Evolutionary conservation across 2,113 vertebrate species (phyloP).

Genomic region (Platysternon megacephalum): DNA sequence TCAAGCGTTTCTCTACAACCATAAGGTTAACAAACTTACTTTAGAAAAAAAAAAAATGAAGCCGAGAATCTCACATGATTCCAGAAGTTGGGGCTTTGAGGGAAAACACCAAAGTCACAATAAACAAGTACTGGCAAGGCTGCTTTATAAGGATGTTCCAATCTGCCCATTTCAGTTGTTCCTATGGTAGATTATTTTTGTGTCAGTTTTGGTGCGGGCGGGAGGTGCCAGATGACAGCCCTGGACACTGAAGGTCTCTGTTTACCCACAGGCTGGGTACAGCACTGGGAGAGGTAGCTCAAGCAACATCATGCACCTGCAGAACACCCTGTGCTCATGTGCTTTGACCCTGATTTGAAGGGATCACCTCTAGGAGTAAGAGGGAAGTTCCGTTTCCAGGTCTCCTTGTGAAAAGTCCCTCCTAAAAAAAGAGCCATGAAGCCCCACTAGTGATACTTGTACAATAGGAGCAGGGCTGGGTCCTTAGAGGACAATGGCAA

Average conservation of each 20-base stretch:
- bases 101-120: not conserved
- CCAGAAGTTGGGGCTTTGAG: slow-evolving; percentile 59
- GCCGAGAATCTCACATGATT: slow-evolving; percentile 56
- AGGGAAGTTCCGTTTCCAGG: not conserved
- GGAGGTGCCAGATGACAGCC: not conserved
- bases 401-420: not conserved
- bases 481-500: not conserved
- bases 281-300: not conserved
- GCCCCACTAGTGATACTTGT: not conserved
- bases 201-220: not conserved
- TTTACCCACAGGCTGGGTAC: not conserved
- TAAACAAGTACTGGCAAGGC: not conserved
- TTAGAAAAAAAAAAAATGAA: not conserved
- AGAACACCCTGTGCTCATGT: not conserved
- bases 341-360: not conserved
- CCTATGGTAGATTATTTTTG: not conserved
- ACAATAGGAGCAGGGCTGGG: not conserved
- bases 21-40: slow-evolving; percentile 15
- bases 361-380: not conserved
- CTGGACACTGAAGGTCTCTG: not conserved
- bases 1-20: slow-evolving; percentile 48
- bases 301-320: too few relatives aligned
- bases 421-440: not conserved
- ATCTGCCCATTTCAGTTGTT: not conserved
- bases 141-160: not conserved